A percentile compares a stretch with the other conserved stretches of the same genome.
These are phyloP conservation scores for Botia almorhae DNA, from an alignment of 2,797 vertebrate species.

Conservation along the genomic window DNA sequence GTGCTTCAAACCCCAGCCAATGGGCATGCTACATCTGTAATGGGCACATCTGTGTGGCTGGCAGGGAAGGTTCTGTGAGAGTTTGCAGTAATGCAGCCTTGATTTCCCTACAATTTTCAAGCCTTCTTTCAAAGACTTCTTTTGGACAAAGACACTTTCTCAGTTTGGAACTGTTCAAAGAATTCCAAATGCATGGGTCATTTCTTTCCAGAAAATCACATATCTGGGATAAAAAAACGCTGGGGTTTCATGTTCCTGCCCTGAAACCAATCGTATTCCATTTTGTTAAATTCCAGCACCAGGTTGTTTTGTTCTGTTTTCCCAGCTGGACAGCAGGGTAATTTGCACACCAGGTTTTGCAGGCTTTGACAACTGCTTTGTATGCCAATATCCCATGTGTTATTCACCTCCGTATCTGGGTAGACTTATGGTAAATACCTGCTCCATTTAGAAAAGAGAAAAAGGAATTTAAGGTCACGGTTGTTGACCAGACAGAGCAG, in stretches of 20 bases:
- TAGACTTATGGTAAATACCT: constrained; percentile 28
- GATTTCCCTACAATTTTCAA: background rate
- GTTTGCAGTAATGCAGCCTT: background rate
- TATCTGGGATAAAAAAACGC: background rate
- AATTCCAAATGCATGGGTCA: background rate
- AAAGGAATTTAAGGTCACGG: constrained; percentile 49
- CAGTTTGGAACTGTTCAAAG: constrained; percentile 6
- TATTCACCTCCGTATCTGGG: constrained; percentile 14
- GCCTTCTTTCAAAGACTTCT: background rate
- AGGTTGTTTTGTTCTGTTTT: background rate
- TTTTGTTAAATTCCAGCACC: background rate
- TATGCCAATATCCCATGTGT: background rate
- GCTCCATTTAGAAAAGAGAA: constrained; percentile 7
- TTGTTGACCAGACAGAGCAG: constrained; percentile 29
- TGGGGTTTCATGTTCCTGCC: background rate
- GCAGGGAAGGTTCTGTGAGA: background rate
- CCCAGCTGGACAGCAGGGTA: background rate
- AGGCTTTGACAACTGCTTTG: constrained; percentile 2
- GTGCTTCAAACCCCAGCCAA: constrained; percentile 3
- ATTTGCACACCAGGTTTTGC: constrained; percentile 2
- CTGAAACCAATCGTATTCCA: background rate
- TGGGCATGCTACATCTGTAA: background rate
- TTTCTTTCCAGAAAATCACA: constrained; percentile 4
- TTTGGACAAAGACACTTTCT: background rate
- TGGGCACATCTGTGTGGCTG: constrained; percentile 22